Percentiles rank a stretch among this genome's conserved stretches.
These are phyloP conservation scores for Ericerus pela DNA, from an alignment of 1,140 invertebrate species.

Conservation along the genomic window DNA sequence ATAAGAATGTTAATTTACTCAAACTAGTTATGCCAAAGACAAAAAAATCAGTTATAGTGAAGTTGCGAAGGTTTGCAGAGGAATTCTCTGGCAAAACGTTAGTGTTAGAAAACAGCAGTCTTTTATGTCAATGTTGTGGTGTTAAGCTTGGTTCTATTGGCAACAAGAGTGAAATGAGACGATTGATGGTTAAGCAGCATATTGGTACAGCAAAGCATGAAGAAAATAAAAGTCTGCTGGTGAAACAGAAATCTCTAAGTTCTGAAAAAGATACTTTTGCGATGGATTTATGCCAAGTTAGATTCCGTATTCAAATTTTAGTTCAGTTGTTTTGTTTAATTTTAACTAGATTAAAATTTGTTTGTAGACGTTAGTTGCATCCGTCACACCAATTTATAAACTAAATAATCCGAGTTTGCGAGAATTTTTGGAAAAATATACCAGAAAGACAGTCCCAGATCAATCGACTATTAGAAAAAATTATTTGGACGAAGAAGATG, in stretches of 20 bases:
- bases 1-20: too few species aligned
- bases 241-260: not conserved
- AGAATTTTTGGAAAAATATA: slow-evolving; percentile 7
- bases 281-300: not conserved
- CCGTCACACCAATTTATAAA: slow-evolving; percentile 2
- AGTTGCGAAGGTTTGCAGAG: too few species aligned
- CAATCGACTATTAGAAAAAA: slow-evolving; percentile 3
- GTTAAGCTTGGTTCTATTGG: too few species aligned
- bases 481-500: not conserved
- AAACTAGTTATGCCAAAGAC: too few species aligned
- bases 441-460: not conserved
- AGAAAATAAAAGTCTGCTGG: too few species aligned
- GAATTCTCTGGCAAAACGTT: too few species aligned
- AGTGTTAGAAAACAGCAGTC: too few species aligned
- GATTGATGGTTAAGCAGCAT: too few species aligned
- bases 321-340: not conserved
- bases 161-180: too few species aligned
- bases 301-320: not conserved
- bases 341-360: slow-evolving; percentile 1
- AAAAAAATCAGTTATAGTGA: too few species aligned
- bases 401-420: slow-evolving; percentile 9
- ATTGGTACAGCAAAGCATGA: too few species aligned
- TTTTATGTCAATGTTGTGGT: too few species aligned
- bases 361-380: not conserved
- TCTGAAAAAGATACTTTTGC: not conserved